A percentile compares a stretch with the other conserved stretches of the same genome.
Conservation (phyloP, 2,113 vertebrate genomes). For the Chamaea fasciata region DNA sequence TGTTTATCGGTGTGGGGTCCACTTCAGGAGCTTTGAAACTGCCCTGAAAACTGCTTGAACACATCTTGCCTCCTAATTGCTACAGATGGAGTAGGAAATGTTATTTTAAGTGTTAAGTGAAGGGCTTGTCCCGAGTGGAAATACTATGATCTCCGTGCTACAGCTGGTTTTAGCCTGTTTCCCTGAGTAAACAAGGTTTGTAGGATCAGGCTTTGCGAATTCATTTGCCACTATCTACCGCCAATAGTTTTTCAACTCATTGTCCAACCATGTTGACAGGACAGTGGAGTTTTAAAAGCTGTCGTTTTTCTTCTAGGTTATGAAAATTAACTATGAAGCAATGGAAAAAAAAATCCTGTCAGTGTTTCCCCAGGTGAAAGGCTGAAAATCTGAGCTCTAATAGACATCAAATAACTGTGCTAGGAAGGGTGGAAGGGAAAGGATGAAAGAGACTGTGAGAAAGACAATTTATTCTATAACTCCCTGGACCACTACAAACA, state of each 20-base stretch:
- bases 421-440: background rate
- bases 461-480: background rate
- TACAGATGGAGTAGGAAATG: background rate
- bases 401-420: background rate
- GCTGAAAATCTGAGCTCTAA: background rate
- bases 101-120: background rate
- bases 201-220: background rate
- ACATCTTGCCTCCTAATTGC: background rate
- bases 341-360: background rate
- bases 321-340: background rate
- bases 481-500: background rate
- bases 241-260: background rate
- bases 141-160: background rate
- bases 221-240: background rate
- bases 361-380: background rate
- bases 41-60: background rate
- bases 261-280: background rate
- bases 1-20: fast-evolving
- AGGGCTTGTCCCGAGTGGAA: background rate
- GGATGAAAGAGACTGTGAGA: background rate
- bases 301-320: background rate
- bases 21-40: background rate
- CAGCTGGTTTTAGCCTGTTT: background rate
- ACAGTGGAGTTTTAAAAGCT: background rate
- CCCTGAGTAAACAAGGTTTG: background rate